Base-by-base conservation (phyloP, 2,113 vertebrate genomes). In the Pomatostomus ruficeps region DNA sequence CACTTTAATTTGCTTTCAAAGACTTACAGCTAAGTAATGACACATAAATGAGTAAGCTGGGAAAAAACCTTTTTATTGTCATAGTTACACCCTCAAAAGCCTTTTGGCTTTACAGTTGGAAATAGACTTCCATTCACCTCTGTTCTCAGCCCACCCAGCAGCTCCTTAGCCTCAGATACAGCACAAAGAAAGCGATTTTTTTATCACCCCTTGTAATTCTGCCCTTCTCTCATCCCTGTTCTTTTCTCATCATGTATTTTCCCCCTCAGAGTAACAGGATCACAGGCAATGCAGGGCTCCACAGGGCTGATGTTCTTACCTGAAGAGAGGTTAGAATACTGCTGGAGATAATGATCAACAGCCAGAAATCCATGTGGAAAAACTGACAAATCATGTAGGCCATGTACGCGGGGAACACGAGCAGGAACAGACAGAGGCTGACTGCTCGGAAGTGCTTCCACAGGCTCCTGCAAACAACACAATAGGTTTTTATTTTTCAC, bases 331-430 rank as follows among this genome's bases (percentile, higher is more conserved):
- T 99, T 82, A 99, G 98, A 95, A 99, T 99, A 96, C 99, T 99
- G 94, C 99, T 99, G 63, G 99, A 99, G 96, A 99, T 99, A 96
- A 99, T 99, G 96, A 99, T 99, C 87, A 99, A 98, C 59, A 99
- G 98, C 99, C 99, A 99, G 97, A 99, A 99, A 95, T 99, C 99
- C 99, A 99, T 99, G 98, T 99, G 99, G 98, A 99, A 99, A 98
- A 99, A 99, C 81, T 99, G 99, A 97, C 99, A 99, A 86, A 99
- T 99, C 99, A 99, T 99, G 89, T 99, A 99, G 78, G 99, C 99
- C 99, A 99, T 99, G 88, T 99, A 99, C 1, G 99, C 99, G 0
- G 99, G 99, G 94, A 99, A 99, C 71, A 99, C 98, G 7, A 99
- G 98, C 58, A 99, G 93, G 97, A 99, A 99, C 38, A 98, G 97